Evolutionary conservation across 2,113 vertebrate genomes (phyloP).

Genomic region (Lagopus leucura): DNA sequence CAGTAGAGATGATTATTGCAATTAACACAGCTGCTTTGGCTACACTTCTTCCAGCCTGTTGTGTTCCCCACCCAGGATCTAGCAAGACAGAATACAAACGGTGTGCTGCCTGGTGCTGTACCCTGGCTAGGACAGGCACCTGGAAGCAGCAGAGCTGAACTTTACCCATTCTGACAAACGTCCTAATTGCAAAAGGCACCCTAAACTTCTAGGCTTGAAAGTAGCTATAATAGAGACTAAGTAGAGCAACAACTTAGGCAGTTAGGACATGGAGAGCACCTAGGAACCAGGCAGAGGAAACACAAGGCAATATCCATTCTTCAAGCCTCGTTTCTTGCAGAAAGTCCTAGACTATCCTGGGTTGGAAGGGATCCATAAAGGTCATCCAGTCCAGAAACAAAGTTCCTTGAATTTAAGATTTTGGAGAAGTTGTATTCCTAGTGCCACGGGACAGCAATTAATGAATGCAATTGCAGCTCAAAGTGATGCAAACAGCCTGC

Average conservation of each 20-base stretch:
- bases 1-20: not conserved
- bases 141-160: not conserved
- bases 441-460: not conserved
- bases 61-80: not conserved
- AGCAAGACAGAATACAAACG: not conserved
- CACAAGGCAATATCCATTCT: not conserved
- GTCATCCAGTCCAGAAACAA: not conserved
- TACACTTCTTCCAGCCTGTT: not conserved
- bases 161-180: not conserved
- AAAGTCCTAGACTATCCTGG: too few species aligned
- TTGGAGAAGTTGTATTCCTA: too few species aligned
- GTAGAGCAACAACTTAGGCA: rapidly evolving
- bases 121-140: too few species aligned
- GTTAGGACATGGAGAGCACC: not conserved
- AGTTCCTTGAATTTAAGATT: not conserved
- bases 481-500: not conserved
- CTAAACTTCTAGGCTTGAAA: not conserved
- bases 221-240: rapidly evolving
- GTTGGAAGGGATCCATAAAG: too few species aligned
- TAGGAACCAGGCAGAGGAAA: not conserved
- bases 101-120: rapidly evolving
- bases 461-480: not conserved
- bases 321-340: rapidly evolving
- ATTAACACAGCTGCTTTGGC: not conserved
- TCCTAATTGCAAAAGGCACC: not conserved